Conservation (phyloP, 1,140 invertebrate genomes). For the Tetraneura akinire region DNA sequence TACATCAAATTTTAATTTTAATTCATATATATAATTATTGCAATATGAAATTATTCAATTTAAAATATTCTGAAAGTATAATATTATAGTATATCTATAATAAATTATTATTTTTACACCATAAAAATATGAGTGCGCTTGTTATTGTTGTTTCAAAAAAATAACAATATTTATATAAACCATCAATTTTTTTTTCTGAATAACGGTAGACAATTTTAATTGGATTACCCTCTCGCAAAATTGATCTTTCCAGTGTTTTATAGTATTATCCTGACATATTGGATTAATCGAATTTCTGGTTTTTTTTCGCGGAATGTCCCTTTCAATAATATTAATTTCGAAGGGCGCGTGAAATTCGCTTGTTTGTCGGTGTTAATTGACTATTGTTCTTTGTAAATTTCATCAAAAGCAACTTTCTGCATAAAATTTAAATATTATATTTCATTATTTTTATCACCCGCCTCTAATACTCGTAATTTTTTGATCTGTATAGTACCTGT, state of each 20-base stretch:
- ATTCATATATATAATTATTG: too few species aligned
- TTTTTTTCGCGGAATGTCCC: not conserved
- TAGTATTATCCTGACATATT: not conserved
- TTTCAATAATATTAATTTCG: slow-evolving; percentile 12
- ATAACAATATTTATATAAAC: slow-evolving; percentile 2
- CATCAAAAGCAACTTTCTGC: not conserved
- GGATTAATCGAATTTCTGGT: not conserved
- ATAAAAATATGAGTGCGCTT: too few species aligned
- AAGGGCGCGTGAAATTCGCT: not conserved
- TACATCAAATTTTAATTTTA: too few species aligned
- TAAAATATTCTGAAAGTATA: too few species aligned
- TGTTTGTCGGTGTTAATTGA: not conserved
- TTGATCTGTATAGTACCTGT: too few species aligned
- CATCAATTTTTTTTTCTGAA: not conserved
- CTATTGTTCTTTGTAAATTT: not conserved
- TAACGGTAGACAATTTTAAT: not conserved
- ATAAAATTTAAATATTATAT: not conserved
- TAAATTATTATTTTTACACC: too few species aligned
- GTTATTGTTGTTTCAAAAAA: not conserved
- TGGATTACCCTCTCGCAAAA: too few species aligned
- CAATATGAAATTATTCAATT: too few species aligned
- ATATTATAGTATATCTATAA: too few species aligned
- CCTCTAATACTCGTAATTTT: too few species aligned
- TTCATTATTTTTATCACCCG: too few species aligned
- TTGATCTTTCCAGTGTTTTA: too few species aligned